phyloP scores from a whole-genome alignment of 2,888 invertebrate genomes.

The Smittia sp. region DNA sequence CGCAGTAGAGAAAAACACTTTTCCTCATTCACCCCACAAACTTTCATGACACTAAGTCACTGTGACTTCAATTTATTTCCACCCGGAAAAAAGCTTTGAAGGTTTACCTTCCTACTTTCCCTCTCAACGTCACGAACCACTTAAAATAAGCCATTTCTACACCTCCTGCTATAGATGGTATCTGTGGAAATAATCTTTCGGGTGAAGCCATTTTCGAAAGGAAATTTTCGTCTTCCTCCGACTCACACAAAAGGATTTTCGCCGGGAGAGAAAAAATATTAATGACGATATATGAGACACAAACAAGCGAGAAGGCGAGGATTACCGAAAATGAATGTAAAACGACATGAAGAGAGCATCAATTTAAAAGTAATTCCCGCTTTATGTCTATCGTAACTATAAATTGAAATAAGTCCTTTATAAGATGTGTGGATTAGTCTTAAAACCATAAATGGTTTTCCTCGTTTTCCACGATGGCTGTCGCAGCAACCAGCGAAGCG shows the following conservation, averaged over 20 bases:
- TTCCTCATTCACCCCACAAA: background rate
- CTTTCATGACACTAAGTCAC: background rate
- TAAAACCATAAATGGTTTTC: slow-evolving; percentile 27
- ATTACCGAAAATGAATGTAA: slow-evolving; percentile 25
- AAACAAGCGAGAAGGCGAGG: slow-evolving; percentile 19
- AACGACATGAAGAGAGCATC: slow-evolving; percentile 37
- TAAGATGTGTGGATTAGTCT: slow-evolving; percentile 30
- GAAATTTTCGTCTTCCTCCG: background rate
- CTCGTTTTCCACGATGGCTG: background rate
- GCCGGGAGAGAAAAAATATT: slow-evolving; percentile 11
- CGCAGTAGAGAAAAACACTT: background rate
- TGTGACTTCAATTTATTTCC: background rate
- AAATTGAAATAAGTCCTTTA: slow-evolving; percentile 41
- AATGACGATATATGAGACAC: slow-evolving; percentile 36
- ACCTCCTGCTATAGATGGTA: background rate
- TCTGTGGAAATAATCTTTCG: slow-evolving; percentile 2
- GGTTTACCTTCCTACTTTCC: background rate
- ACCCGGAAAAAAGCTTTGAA: no score
- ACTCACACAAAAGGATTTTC: slow-evolving; percentile 1
- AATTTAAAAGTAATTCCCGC: slow-evolving; percentile 41
- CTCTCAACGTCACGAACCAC: background rate
- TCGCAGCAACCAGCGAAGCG: background rate
- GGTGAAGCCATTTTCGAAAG: slow-evolving; percentile 6
- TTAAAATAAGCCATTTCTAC: slow-evolving; percentile 15
- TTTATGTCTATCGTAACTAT: slow-evolving; percentile 40